Evolutionary conservation across 2,888 invertebrate species (phyloP).

Genomic region (Digitonthophagus gazella): DNA sequence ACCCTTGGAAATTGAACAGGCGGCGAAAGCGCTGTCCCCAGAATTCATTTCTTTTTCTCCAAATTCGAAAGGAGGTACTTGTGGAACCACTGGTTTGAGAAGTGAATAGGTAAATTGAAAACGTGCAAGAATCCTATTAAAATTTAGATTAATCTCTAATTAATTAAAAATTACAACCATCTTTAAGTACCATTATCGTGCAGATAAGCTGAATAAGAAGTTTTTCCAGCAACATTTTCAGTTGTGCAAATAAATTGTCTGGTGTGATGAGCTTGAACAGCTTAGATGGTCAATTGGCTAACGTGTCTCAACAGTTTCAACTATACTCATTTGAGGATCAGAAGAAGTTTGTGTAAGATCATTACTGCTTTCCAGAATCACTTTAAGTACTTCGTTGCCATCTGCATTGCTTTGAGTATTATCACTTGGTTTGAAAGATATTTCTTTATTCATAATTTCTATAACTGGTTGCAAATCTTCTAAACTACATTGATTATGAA

Average conservation of each 20-base stretch:
- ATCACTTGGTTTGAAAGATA: not conserved
- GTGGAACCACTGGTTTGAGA: slow-evolving; percentile 64
- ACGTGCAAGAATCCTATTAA: not conserved
- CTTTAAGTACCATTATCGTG: slow-evolving; percentile 68
- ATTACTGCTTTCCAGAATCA: no score
- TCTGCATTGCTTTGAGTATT: not conserved
- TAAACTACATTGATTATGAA: no score
- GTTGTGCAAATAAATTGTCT: slow-evolving; percentile 70
- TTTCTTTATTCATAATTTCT: not conserved
- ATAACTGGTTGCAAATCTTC: no score
- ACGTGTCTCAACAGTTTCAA: no score
- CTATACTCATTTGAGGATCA: no score
- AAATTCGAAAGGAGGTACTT: slow-evolving; percentile 68
- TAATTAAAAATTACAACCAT: not conserved
- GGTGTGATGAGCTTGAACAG: slow-evolving; percentile 58
- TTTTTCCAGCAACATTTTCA: slow-evolving; percentile 65
- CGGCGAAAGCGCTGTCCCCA: slow-evolving; percentile 65
- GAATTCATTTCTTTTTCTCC: slow-evolving; percentile 63
- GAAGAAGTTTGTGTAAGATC: no score
- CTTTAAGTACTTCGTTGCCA: slow-evolving; percentile 15
- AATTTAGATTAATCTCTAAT: not conserved
- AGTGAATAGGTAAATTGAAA: slow-evolving; percentile 32
- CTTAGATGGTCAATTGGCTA: slow-evolving; percentile 50
- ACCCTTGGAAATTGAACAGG: slow-evolving; percentile 68
- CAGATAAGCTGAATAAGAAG: slow-evolving; percentile 64